Conservation (phyloP, 2,113 vertebrate genomes). For the Sylvietta virens region DNA sequence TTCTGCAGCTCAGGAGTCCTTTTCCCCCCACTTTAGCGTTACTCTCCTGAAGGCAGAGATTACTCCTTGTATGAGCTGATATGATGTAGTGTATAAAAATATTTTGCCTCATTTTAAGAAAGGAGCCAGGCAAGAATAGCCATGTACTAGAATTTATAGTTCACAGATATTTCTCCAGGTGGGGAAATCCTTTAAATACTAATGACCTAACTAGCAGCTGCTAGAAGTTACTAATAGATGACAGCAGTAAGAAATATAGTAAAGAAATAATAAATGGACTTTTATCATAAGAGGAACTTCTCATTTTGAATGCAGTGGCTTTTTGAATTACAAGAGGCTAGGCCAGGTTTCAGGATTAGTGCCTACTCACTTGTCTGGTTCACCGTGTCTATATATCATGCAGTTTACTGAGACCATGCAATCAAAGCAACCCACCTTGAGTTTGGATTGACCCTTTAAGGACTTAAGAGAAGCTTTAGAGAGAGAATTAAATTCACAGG, state of each 20-base stretch:
- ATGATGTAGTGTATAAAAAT: not conserved
- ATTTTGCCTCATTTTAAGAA: not conserved
- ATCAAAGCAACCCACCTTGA: not conserved
- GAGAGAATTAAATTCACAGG: constrained; percentile 3
- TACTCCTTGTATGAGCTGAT: not conserved
- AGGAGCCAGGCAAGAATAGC: accelerated
- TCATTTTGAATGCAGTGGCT: not conserved
- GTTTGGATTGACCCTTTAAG: not conserved
- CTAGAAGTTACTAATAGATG: not conserved
- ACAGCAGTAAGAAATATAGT: not conserved
- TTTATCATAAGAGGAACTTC: not conserved
- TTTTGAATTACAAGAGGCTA: not conserved
- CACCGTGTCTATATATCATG: not conserved
- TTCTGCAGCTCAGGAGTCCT: not conserved
- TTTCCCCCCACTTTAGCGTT: not conserved
- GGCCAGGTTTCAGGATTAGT: not conserved
- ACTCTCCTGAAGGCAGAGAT: not conserved
- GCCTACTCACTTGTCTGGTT: not conserved
- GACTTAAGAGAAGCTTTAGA: not conserved
- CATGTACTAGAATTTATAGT: not conserved
- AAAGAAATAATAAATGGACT: not conserved
- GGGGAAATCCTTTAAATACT: not conserved
- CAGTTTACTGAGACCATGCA: not conserved
- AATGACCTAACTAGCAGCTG: not conserved
- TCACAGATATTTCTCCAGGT: not conserved